phyloP scores from a whole-genome alignment of 30 jellyfish, hydroid and myxozoan genomes.

The Sanderia malayensis region DNA sequence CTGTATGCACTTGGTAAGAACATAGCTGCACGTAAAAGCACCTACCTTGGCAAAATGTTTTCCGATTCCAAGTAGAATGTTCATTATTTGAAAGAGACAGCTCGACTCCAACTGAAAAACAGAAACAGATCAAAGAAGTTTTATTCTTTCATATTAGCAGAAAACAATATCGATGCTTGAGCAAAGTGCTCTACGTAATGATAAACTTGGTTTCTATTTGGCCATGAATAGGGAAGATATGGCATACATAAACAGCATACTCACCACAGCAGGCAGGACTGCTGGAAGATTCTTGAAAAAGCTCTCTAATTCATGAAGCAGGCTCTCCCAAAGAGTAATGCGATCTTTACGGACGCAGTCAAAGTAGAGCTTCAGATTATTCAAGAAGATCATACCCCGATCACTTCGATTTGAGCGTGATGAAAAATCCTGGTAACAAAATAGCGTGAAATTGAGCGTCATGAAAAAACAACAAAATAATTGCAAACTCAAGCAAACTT shows the following conservation, averaged over 20 bases:
- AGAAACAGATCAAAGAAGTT: too few species aligned
- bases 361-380: constrained; percentile 29
- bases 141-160: too few species aligned
- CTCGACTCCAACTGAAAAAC: constrained; percentile 31
- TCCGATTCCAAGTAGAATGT: constrained; percentile 23
- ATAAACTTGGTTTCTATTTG: too few species aligned
- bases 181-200: too few species aligned
- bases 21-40: too few species aligned
- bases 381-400: constrained; percentile 36
- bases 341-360: constrained; percentile 54
- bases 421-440: constrained; percentile 75
- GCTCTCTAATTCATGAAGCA: constrained; percentile 68
- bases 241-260: constrained; percentile 1
- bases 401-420: constrained; percentile 68
- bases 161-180: too few species aligned
- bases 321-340: constrained; percentile 44
- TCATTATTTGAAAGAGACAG: constrained; percentile 38
- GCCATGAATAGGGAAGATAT: too few species aligned
- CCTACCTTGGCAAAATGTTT: constrained; percentile 65
- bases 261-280: constrained; percentile 68
- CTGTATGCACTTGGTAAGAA: too few species aligned
- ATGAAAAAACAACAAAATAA: too few species aligned
- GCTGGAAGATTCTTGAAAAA: constrained; percentile 68
- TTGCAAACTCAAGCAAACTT: too few species aligned
- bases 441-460: too few species aligned